Percentiles rank a stretch among this genome's conserved stretches.
These are phyloP conservation scores for Archips xylosteana DNA, from an alignment of 2,888 invertebrate species.

Conservation along the genomic window DNA sequence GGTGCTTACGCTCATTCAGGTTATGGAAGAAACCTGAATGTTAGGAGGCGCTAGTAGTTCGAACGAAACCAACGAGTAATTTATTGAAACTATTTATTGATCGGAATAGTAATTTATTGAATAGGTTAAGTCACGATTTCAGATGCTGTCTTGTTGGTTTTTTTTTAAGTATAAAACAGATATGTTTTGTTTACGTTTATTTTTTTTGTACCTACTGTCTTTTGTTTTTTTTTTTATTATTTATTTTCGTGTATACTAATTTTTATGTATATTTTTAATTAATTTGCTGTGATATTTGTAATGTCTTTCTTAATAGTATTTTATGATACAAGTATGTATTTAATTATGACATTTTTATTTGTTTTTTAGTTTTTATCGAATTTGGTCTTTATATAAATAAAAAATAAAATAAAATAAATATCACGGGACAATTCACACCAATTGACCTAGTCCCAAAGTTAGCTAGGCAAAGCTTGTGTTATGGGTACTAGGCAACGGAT, in stretches of 20 bases:
- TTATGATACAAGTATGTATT: too few species aligned
- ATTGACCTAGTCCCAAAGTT: too few species aligned
- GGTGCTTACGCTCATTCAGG: conserved; percentile 82
- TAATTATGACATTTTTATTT: too few species aligned
- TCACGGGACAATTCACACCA: too few species aligned
- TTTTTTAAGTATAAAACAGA: conserved; percentile 21
- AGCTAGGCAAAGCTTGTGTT: too few species aligned
- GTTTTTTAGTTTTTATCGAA: too few species aligned
- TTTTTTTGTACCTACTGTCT: neutral
- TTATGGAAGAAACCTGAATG: conserved; percentile 76
- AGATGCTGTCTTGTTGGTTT: conserved; percentile 20
- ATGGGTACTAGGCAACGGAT: too few species aligned
- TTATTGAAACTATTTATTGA: conserved; percentile 41
- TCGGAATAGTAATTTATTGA: conserved; percentile 29
- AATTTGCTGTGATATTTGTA: neutral
- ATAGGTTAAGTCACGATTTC: conserved; percentile 45
- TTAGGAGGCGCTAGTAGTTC: conserved; percentile 57
- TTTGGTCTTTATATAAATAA: too few species aligned
- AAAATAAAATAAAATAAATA: too few species aligned
- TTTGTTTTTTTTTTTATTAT: neutral
- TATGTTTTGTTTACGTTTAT: neutral
- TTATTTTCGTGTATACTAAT: neutral
- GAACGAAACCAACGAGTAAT: conserved; percentile 28
- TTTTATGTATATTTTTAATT: neutral
- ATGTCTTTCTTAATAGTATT: too few species aligned